Evolutionary conservation across 2,888 invertebrate species (phyloP).

Genomic region (Diploptera punctata): DNA sequence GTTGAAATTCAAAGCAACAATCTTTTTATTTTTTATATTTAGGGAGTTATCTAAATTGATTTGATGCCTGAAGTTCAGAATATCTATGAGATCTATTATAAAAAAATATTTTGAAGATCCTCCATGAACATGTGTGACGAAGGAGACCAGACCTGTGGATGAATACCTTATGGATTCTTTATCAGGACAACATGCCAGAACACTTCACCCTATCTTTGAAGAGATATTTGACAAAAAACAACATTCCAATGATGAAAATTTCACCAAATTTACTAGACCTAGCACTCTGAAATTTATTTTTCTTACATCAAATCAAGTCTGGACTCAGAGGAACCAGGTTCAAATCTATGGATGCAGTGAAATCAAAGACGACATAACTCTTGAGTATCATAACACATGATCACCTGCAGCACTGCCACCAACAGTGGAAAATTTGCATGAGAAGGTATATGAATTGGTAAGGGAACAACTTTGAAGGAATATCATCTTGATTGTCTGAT

Average conservation of each 20-base stretch:
- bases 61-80: background rate
- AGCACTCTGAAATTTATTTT: constrained; percentile 43
- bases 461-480: no score
- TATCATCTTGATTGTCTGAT: no score
- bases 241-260: no score
- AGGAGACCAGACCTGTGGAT: constrained; percentile 4
- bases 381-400: no score
- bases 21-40: background rate
- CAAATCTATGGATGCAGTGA: no score
- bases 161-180: constrained; percentile 18
- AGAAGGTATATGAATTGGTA: no score
- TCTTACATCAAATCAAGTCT: constrained; percentile 41
- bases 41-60: background rate
- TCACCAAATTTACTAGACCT: constrained; percentile 39
- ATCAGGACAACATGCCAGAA: background rate
- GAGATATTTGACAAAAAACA: background rate
- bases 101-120: background rate
- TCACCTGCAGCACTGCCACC: no score
- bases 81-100: constrained; percentile 1
- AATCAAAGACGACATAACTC: no score
- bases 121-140: background rate
- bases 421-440: no score
- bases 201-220: constrained; percentile 6
- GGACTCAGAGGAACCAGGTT: background rate
- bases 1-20: constrained; percentile 12